phyloP scores from a whole-genome alignment of 2,888 invertebrate genomes.

The Endomychus coccineus region DNA sequence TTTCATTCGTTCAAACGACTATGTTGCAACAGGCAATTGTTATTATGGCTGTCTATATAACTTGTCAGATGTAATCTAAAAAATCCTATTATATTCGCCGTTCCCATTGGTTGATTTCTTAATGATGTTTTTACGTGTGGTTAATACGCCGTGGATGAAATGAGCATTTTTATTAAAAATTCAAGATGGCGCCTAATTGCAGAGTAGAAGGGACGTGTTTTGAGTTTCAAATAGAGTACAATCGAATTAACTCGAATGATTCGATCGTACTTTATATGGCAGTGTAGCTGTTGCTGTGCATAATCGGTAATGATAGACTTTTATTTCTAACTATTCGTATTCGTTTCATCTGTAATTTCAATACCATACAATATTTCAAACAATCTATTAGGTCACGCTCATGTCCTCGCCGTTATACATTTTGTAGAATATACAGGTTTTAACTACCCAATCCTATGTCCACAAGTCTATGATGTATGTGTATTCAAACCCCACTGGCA shows the following conservation, averaged over 20 bases:
- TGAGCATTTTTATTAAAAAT: constrained; percentile 44
- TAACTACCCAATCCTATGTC: too few species aligned
- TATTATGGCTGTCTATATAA: too few species aligned
- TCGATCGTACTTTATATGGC: constrained; percentile 15
- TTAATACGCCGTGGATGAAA: constrained; percentile 38
- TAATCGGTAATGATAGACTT: constrained; percentile 13
- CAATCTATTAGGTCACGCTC: too few species aligned
- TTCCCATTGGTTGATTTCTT: constrained; percentile 42
- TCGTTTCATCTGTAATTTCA: too few species aligned
- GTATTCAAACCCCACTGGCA: too few species aligned
- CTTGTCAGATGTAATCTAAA: constrained; percentile 30
- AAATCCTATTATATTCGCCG: constrained; percentile 42
- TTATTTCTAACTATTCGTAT: too few species aligned
- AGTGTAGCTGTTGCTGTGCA: neutral
- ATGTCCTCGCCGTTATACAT: too few species aligned
- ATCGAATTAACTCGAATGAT: constrained; percentile 15
- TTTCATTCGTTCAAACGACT: constrained; percentile 6
- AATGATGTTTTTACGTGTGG: constrained; percentile 46
- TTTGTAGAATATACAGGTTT: too few species aligned
- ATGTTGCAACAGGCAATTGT: constrained; percentile 18
- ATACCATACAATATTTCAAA: too few species aligned
- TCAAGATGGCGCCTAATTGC: constrained; percentile 42
- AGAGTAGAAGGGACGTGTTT: constrained; percentile 26
- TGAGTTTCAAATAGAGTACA: constrained; percentile 24
- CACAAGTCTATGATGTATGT: too few species aligned